These are phyloP conservation scores for Sphyrna mokarran DNA, from an alignment of 2,113 vertebrate species.

Conservation along the genomic window DNA sequence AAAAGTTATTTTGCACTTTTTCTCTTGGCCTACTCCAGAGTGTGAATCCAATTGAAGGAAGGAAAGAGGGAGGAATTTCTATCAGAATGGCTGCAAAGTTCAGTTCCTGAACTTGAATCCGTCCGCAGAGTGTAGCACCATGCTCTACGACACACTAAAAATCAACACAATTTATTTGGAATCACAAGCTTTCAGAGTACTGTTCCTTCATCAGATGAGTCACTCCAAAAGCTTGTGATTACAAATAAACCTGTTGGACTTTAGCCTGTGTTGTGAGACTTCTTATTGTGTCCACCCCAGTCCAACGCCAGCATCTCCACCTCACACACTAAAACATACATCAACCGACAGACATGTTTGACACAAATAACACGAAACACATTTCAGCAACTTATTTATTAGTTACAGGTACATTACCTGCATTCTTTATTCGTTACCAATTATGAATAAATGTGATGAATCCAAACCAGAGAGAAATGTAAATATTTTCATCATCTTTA, in stretches of 20 bases:
- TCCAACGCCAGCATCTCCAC: no score
- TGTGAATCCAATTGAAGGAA: no score
- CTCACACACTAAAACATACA: no score
- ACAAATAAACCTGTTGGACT: no score
- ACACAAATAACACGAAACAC: background rate
- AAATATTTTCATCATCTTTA: conserved; percentile 14
- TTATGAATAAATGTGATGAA: background rate
- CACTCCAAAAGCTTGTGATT: no score
- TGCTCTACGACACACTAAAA: background rate
- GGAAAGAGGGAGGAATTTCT: background rate
- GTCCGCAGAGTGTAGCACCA: background rate
- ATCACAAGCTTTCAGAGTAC: no score
- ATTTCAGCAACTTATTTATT: background rate
- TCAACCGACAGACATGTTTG: background rate
- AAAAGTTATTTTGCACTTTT: background rate
- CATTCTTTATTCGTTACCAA: background rate
- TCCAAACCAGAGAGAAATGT: background rate
- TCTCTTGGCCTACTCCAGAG: background rate
- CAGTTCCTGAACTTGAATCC: background rate
- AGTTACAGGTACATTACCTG: background rate
- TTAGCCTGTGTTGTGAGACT: no score
- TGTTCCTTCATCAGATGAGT: no score
- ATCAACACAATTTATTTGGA: no score
- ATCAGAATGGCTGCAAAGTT: background rate
- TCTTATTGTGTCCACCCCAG: no score